A percentile compares a stretch with the other conserved stretches of the same genome.
These are phyloP conservation scores for Grantiella picta DNA, from an alignment of 2,113 vertebrate species.

Conservation along the genomic window DNA sequence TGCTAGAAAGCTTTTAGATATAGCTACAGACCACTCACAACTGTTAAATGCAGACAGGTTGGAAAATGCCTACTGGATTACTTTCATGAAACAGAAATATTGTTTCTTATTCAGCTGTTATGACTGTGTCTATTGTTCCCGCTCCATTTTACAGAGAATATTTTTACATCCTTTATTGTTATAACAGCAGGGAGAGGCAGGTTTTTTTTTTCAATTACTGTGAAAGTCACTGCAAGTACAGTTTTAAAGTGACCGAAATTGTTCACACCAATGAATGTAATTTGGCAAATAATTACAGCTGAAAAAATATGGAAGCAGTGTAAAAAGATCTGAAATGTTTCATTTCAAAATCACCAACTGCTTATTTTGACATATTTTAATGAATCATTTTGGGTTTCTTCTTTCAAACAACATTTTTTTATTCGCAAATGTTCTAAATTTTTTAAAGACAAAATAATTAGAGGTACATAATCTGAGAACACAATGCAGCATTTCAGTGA, in stretches of 20 bases:
- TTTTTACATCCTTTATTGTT: constrained; percentile 29
- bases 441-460: constrained; percentile 7
- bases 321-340: constrained; percentile 41
- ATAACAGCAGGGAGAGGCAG: not conserved
- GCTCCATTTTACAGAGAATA: constrained; percentile 15
- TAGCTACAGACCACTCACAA: not conserved
- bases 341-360: constrained; percentile 36
- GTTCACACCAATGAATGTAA: constrained; percentile 9
- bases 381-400: constrained; percentile 35
- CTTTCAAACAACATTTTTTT: not conserved
- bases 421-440: not conserved
- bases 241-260: constrained; percentile 19
- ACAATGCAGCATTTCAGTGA: not conserved
- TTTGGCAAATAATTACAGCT: constrained; percentile 39
- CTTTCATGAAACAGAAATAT: not conserved
- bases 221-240: not conserved
- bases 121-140: constrained; percentile 28
- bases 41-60: not conserved
- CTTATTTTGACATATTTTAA: constrained; percentile 59
- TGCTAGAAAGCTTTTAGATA: not conserved
- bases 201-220: constrained; percentile 9
- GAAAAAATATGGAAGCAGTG: constrained; percentile 22
- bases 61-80: not conserved
- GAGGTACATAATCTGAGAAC: not conserved
- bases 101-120: constrained; percentile 11